Percentiles rank a stretch among this genome's conserved stretches.
These are phyloP conservation scores for Tachypleus tridentatus DNA, from an alignment of 1,140 invertebrate genomes.

Conservation along the genomic window DNA sequence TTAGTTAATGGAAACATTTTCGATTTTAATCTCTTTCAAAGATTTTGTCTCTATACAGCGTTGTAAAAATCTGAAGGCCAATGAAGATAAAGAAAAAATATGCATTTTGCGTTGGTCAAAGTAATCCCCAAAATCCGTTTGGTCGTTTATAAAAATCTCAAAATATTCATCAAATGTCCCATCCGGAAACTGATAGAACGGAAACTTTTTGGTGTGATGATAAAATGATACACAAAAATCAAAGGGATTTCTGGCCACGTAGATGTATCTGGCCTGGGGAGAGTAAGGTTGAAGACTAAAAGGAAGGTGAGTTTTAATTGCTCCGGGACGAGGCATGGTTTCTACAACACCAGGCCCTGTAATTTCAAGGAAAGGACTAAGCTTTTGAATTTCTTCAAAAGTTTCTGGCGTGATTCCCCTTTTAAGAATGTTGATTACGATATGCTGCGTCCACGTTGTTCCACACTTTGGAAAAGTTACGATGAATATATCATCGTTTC, in stretches of 20 bases:
- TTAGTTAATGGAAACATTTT: too few species aligned
- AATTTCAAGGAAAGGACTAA: constrained; percentile 16
- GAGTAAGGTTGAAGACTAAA: constrained; percentile 13
- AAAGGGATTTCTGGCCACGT: constrained; percentile 20
- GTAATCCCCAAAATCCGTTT: constrained; percentile 32
- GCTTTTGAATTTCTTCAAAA: constrained; percentile 8
- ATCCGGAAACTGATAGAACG: constrained; percentile 41
- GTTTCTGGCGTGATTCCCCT: constrained; percentile 13
- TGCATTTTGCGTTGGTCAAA: too few species aligned
- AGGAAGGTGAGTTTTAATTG: constrained; percentile 19
- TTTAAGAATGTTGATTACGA: constrained; percentile 7
- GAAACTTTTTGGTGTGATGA: constrained; percentile 35
- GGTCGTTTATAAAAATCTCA: constrained; percentile 30
- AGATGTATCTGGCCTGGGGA: constrained; percentile 21
- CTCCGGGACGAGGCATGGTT: constrained; percentile 12
- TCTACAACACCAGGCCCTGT: constrained; percentile 14
- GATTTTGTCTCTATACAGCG: too few species aligned
- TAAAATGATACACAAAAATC: constrained; percentile 25
- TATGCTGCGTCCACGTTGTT: constrained; percentile 11
- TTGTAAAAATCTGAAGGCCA: too few species aligned
- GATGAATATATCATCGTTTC: constrained; percentile 15
- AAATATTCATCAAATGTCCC: constrained; percentile 32
- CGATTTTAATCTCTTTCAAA: too few species aligned
- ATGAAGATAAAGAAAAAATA: too few species aligned
- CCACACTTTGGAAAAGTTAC: constrained; percentile 22